Evolutionary conservation across 2,113 vertebrate genomes (phyloP), one percentile per base, ranked within the genome.

Genomic region (Pluvianellus socialis): DNA sequence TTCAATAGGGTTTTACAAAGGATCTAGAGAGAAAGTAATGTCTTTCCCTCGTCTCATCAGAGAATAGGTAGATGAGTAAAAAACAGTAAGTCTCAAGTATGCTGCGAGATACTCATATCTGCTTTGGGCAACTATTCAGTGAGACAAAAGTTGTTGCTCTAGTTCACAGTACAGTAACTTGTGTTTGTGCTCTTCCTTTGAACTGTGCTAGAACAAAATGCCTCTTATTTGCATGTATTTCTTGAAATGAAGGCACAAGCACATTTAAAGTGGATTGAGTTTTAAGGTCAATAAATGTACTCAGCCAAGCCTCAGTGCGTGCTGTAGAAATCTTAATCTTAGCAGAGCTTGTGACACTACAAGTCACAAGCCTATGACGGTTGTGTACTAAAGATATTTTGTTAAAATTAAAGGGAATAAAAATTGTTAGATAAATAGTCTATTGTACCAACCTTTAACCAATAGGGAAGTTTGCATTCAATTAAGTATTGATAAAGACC

Each of bases 71-170:
- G 24, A 10, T 49, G 22, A 77, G 10, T 5, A 4, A 83, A 89
- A 66, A 16, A 8, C 35, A 35, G 47, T 1, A 61, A 28, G 24
- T 56, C 32, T 92, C 16, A 33, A 30, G 33, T 50, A 12, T 63
- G 30, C 47, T 61, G 7, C 62, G 81, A 79, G 56, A 23, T 75
- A 10, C 28, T 13, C 3, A 0, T 50, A 17, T 32, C 33, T 75
- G 24, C 44, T 87, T 85, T 0, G 0, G 26, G 22, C 47, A 45
- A 12, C 18, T 61, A 4, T n/a, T 77, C 7, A 12, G 22, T 32
- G 45, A 84, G 44, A 19, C 61, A 1, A 0, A 59, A 21, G 32
- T 82, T 93, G 35, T 72, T 85, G n/a, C 24, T 79, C 14, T 73
- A 58, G 68, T 49, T 92, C n/a, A 42, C 21, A n/a, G 27, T 16